Base-by-base conservation (phyloP, 92 coral and sea anemone genomes). In the Zoanthus gigantus region DNA sequence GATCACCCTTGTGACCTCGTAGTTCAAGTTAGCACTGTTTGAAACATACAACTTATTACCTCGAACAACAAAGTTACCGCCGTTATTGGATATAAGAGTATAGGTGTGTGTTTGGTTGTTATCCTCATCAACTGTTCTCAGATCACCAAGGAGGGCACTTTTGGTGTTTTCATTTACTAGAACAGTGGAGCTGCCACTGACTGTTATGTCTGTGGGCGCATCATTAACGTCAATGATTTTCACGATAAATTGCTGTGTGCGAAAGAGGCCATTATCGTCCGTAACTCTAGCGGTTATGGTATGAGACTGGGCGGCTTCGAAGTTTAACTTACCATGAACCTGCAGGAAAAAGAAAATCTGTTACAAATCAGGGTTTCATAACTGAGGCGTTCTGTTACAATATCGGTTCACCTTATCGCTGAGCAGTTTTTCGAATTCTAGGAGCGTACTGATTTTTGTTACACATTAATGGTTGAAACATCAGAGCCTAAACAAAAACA, bases 71-170 rank as follows among this genome's bases (percentile, higher is more conserved):
- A 97, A 97, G 72, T 92, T 94, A 15, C 94, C 92, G 7, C 83
- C 93, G 0, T 86, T 88, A 77, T 90, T 89, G 54, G 85, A 91
- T 37, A 45, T 89, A 18, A 97, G 90, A 63, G 85, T 54, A 67
- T 97, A 97, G 45, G 79, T 84, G 47, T 82, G 94, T 11, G 84
- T 90, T 84, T 97, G 99, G n/a, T 92, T 91, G 11, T 16, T 34
- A 78, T 97, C 99, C 72, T 97, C 96, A 84, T 97, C 99, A 9
- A 50, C 90, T 7, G 99, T 97, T 53, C 87, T 83, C 69, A 97
- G 86, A 53, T 88, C 93, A 9, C 94, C 98, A 32, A 96, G 89
- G 88, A 92, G 79, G 18, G 86, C 89, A 72, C 90, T 92, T 66
- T 79, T 90, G 32, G 94, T 93, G 89, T 96, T 96, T 73, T 96